Percentiles rank a stretch among this genome's conserved stretches.
These are phyloP conservation scores for Drosophila azteca DNA, from an alignment of 1,140 invertebrate genomes.

Conservation along the genomic window DNA sequence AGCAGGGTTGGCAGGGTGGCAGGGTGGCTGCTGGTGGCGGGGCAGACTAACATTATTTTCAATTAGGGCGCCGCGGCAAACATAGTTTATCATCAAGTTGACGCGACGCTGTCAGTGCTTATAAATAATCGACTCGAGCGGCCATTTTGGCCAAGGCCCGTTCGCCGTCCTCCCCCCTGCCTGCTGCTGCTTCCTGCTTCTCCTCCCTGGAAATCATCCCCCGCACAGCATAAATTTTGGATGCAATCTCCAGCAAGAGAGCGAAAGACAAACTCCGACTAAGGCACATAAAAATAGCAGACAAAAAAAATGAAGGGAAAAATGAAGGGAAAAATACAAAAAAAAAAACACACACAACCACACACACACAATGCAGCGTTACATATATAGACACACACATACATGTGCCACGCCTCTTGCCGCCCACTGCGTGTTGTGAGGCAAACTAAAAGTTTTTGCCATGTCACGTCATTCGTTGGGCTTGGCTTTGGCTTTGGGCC, in stretches of 20 bases:
- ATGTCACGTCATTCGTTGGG: conserved; percentile 76
- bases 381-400: conserved; percentile 38
- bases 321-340: conserved; percentile 27
- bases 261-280: conserved; percentile 43
- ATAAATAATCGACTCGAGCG: conserved; percentile 78
- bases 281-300: conserved; percentile 67
- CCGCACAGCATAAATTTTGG: conserved; percentile 82
- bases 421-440: conserved; percentile 66
- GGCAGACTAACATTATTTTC: conserved; percentile 72
- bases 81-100: conserved; percentile 83
- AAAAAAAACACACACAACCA: conserved; percentile 17
- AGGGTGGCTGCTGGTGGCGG: conserved; percentile 2
- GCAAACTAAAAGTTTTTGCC: conserved; percentile 72
- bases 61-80: conserved; percentile 78
- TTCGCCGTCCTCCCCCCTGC: background rate
- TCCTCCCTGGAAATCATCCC: conserved; percentile 1
- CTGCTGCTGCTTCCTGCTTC: conserved; percentile 4
- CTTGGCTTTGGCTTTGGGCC: conserved; percentile 31
- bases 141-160: conserved; percentile 66
- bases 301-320: conserved; percentile 36
- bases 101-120: conserved; percentile 79
- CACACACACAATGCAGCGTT: conserved; percentile 42
- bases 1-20: background rate
- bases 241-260: conserved; percentile 62
- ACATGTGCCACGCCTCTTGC: conserved; percentile 55